Evolutionary conservation across 2,113 vertebrate genomes (phyloP).

Genomic region (Edolisoma coerulescens): DNA sequence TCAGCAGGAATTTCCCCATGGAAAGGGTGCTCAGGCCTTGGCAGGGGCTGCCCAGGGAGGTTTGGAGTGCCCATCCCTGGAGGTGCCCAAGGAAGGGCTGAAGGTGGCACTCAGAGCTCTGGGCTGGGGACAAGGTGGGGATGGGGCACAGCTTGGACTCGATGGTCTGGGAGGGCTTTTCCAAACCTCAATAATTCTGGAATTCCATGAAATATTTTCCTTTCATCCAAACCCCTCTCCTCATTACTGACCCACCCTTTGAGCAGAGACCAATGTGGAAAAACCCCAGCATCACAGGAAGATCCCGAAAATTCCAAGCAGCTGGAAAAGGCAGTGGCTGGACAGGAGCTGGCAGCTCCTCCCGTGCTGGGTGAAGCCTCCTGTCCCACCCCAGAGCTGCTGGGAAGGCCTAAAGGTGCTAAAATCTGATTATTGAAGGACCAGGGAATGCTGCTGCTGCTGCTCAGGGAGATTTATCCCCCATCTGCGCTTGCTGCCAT

Average conservation of each 20-base stretch:
- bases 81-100: not conserved
- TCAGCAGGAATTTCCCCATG: not conserved
- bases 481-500: conserved; percentile 55
- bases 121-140: not conserved
- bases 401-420: not conserved
- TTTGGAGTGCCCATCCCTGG: not conserved
- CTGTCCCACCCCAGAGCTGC: not conserved
- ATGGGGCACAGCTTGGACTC: accelerated
- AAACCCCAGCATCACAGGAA: not conserved
- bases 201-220: not conserved
- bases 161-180: accelerated
- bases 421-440: conserved; percentile 35
- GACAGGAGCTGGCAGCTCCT: not conserved
- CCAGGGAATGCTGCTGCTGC: not conserved
- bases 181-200: accelerated
- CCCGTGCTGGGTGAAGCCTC: not conserved
- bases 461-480: conserved; percentile 50
- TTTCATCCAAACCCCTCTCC: not conserved
- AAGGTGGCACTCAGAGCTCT: not conserved
- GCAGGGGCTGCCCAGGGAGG: not conserved
- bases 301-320: not conserved
- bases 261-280: not conserved
- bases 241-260: not conserved
- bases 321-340: not conserved
- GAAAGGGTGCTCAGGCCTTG: not conserved